Evolutionary conservation across 2,888 invertebrate species (phyloP), one percentile per base, ranked within the genome.

Genomic region (Alitta virens): DNA sequence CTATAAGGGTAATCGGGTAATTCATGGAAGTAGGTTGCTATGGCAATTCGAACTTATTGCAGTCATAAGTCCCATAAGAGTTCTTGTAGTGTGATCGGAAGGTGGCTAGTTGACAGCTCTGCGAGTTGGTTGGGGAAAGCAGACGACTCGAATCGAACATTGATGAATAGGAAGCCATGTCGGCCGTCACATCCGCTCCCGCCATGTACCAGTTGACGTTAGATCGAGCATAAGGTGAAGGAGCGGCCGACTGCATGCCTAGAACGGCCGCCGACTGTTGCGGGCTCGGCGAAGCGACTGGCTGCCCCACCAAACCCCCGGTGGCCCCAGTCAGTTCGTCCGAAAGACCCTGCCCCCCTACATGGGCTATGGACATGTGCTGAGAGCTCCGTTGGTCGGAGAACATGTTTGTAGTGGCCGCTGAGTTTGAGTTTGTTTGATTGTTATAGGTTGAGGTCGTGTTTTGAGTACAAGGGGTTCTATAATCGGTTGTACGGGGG

Each of bases 21-120:
- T n/a, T n/a, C n/a, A n/a, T n/a, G n/a, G n/a, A n/a, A n/a, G n/a
- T n/a, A n/a, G n/a, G 33, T 33, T 33, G 33, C 33, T 33, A 46
- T 46, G 18, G 21, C 46, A 18, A 46, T 56, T 43, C 56, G 62
- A 57, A 62, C 40, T 62, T 62, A 38, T 42, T 57, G 23, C 62
- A 62, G 57, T 62, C 62, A 38, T 62, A 62, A 1, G 55, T 33
- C 42, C 33, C 33, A 38, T 50, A 57, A 40, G 56, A 16, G 42
- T 56, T 56, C 21, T 56, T 57, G 62, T 62, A 62, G 24, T 56
- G 57, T 9, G 62, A 26, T 16, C 62, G 14, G 57, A 62, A 62
- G 33, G 59, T 49, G 24, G 62, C 62, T 18, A 62, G 62, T 42
- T 62, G 62, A 24, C 62, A 62, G 52, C 62, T 62, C 21, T 54